Percentiles rank a stretch among this genome's conserved stretches.
phyloP scores from a whole-genome alignment of 2,888 invertebrate species.

The Chironomus riparius region DNA sequence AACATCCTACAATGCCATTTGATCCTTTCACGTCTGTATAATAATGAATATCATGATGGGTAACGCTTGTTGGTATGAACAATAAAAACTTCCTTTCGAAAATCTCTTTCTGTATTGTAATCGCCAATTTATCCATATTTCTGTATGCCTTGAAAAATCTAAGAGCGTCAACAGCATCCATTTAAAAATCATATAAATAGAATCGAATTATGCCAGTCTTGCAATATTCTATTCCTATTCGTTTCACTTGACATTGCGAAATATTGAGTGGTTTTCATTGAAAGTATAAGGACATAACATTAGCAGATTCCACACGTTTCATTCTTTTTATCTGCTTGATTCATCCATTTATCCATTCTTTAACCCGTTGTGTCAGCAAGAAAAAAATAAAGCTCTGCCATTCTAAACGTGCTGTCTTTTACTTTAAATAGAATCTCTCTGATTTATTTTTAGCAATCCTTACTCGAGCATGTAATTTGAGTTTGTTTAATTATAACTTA shows the following conservation, averaged over 20 bases:
- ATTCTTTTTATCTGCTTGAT: not conserved
- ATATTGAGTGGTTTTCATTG: not conserved
- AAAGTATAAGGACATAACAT: not conserved
- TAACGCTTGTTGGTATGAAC: not conserved
- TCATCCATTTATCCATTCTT: not conserved
- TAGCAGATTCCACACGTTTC: not conserved
- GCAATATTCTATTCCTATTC: too few species aligned
- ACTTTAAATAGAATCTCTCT: not conserved
- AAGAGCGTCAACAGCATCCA: too few species aligned
- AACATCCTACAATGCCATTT: too few species aligned
- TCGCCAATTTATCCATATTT: too few species aligned
- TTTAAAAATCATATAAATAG: too few species aligned
- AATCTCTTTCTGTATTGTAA: not conserved
- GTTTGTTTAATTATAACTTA: too few species aligned
- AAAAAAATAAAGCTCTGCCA: not conserved
- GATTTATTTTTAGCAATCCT: not conserved
- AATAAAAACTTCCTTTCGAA: not conserved
- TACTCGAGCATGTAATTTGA: not conserved
- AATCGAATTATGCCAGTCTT: too few species aligned
- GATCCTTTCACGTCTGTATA: too few species aligned
- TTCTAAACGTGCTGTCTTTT: not conserved
- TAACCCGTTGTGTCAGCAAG: not conserved
- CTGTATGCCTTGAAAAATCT: too few species aligned
- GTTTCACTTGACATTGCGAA: too few species aligned
- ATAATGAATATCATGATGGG: too few species aligned